phyloP scores from a whole-genome alignment of 1,140 invertebrate genomes.

The Caenorhabditis inopinata region DNA sequence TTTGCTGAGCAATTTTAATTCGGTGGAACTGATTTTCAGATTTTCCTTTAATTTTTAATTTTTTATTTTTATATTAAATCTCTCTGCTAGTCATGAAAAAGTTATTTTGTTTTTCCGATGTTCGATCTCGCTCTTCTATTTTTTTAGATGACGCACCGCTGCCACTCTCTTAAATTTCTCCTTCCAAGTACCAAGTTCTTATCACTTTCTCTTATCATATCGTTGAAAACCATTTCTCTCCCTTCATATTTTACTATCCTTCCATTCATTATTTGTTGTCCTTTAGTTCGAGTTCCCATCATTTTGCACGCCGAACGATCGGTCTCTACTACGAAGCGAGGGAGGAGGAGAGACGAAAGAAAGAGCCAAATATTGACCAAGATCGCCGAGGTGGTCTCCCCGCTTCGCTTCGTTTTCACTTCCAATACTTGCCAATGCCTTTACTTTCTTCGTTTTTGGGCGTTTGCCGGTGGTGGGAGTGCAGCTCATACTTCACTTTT shows the following conservation, averaged over 20 bases:
- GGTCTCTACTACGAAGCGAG: not conserved
- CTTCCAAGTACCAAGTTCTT: no score
- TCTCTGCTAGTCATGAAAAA: no score
- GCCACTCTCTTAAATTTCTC: not conserved
- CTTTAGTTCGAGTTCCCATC: not conserved
- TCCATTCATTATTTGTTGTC: not conserved
- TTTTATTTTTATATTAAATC: not conserved
- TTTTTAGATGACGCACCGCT: not conserved
- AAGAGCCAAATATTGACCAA: conserved; percentile 23
- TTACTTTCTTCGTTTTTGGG: no score
- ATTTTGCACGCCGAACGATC: not conserved
- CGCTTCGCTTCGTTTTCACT: not conserved
- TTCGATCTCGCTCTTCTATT: no score
- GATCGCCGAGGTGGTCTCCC: not conserved
- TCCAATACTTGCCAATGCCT: not conserved
- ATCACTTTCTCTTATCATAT: not conserved
- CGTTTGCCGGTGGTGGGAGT: no score
- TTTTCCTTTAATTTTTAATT: not conserved
- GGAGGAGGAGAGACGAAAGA: not conserved
- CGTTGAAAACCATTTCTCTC: not conserved
- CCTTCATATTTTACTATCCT: not conserved
- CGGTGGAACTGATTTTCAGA: not conserved
- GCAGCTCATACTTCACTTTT: no score
- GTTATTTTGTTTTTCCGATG: no score
- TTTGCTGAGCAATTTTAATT: conserved; percentile 18